Conservation (phyloP, 2,888 invertebrate genomes). For the Ophion obscuratus region DNA sequence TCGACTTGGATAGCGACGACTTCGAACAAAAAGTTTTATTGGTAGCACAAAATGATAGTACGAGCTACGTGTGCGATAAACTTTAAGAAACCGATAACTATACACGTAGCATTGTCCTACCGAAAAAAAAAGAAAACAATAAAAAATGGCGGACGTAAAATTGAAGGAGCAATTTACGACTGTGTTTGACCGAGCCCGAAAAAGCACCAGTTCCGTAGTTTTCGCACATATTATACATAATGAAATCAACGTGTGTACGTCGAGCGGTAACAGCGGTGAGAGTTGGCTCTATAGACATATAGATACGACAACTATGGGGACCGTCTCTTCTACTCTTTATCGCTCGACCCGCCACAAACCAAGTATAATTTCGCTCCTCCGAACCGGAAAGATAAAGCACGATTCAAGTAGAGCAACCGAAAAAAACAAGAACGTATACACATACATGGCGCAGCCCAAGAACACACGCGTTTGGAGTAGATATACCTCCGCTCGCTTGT, state of each 20-base stretch:
- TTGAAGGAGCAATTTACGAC: background rate
- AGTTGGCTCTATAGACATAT: background rate
- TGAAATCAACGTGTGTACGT: background rate
- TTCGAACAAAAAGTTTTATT: conserved; percentile 23
- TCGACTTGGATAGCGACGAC: background rate
- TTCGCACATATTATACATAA: background rate
- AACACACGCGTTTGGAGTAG: conserved; percentile 27
- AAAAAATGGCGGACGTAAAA: conserved; percentile 8
- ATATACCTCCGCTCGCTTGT: background rate
- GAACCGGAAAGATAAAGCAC: conserved; percentile 66
- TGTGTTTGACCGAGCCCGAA: conserved; percentile 4
- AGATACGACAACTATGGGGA: conserved; percentile 19
- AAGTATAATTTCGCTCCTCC: conserved; percentile 60
- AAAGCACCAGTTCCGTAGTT: background rate
- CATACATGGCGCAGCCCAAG: conserved; percentile 22
- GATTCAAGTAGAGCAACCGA: conserved; percentile 54
- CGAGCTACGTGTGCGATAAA: conserved; percentile 10
- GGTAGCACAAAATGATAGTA: conserved; percentile 36
- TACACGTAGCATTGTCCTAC: conserved; percentile 3
- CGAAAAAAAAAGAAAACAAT: background rate
- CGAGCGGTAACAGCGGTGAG: conserved; percentile 10
- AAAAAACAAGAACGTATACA: background rate
- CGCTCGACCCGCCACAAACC: conserved; percentile 29
- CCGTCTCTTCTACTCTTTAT: conserved; percentile 35
- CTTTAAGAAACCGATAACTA: conserved; percentile 3